phyloP scores from a whole-genome alignment of 2,113 vertebrate species.

The Ascaphus truei region DNA sequence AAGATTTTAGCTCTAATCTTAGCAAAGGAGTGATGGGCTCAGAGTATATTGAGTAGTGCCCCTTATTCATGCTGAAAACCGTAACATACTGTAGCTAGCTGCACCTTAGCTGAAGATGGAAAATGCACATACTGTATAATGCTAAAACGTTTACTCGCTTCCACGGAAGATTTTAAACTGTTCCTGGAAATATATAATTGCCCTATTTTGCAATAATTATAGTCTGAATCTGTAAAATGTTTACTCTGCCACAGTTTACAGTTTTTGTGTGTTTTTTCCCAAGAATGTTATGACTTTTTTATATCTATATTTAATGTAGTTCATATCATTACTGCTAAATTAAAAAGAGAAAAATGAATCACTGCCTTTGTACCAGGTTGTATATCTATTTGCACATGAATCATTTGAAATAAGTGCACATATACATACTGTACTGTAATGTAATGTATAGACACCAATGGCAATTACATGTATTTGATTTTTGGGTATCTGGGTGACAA shows the following conservation, averaged over 20 bases:
- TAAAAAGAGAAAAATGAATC: not conserved
- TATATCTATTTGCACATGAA: not conserved
- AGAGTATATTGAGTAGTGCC: no score
- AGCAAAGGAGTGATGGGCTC: no score
- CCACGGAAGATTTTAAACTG: not conserved
- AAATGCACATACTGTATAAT: not conserved
- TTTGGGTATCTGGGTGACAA: not conserved
- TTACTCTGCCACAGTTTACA: not conserved
- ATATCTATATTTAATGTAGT: not conserved
- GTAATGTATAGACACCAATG: not conserved
- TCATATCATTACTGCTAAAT: not conserved
- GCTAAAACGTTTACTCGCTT: not conserved
- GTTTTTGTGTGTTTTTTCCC: not conserved
- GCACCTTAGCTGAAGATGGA: not conserved
- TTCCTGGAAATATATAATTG: constrained; percentile 8
- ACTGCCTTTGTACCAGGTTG: not conserved
- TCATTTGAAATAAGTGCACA: not conserved
- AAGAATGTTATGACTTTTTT: not conserved
- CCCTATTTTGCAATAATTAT: not conserved
- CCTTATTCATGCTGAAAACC: not conserved
- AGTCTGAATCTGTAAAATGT: not conserved
- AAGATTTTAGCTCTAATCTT: no score
- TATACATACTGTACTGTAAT: no score
- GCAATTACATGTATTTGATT: not conserved
- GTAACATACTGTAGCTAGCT: no score